These are phyloP conservation scores for Thera obeliscata DNA, from an alignment of 2,888 invertebrate genomes.

Conservation along the genomic window DNA sequence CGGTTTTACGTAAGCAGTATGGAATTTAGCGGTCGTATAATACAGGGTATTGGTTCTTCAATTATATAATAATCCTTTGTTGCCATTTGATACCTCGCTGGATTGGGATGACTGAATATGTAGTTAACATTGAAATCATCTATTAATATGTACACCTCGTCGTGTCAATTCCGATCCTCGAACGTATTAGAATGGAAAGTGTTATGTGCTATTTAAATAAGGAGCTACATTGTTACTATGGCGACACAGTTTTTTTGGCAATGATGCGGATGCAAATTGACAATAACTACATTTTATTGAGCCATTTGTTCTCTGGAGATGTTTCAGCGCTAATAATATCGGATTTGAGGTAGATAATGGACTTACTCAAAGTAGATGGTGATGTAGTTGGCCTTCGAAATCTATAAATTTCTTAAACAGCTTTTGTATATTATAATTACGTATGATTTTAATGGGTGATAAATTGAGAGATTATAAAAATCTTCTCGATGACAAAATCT, in stretches of 20 bases:
- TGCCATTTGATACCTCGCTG: slow-evolving; percentile 12
- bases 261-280: slow-evolving; percentile 33
- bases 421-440: not conserved
- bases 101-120: slow-evolving; percentile 26
- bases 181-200: slow-evolving; percentile 21
- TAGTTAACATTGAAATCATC: slow-evolving; percentile 21
- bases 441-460: not conserved
- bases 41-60: slow-evolving; percentile 15
- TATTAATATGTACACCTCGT: slow-evolving; percentile 29
- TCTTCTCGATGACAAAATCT: not conserved
- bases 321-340: not conserved
- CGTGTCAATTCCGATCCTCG: slow-evolving; percentile 10
- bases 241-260: slow-evolving; percentile 33
- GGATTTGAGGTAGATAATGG: not conserved
- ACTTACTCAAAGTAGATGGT: not conserved
- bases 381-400: not conserved
- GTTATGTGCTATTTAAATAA: slow-evolving; percentile 21
- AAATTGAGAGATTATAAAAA: not conserved
- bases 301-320: slow-evolving; percentile 7
- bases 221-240: slow-evolving; percentile 28
- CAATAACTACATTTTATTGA: slow-evolving; percentile 34
- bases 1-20: not conserved
- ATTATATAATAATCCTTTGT: slow-evolving; percentile 21
- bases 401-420: not conserved
- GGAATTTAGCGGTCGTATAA: not conserved